Evolutionary conservation across 2,113 vertebrate genomes (phyloP).

Genomic region (Megaleporinus macrocephalus): DNA sequence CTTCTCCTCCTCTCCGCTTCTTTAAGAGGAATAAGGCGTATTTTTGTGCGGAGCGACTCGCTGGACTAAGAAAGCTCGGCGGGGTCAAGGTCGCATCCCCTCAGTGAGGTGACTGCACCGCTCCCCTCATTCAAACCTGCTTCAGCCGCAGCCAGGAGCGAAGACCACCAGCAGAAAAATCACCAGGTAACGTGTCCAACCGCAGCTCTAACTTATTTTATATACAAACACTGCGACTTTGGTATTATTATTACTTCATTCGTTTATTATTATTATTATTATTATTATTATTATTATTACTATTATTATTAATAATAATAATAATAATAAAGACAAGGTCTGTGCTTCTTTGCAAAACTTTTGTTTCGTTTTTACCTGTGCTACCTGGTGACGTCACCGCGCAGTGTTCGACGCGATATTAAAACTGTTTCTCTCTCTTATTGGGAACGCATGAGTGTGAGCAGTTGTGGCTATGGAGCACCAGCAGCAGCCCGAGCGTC

Average conservation of each 20-base stretch:
- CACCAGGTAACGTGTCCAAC: neutral
- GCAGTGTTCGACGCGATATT: neutral
- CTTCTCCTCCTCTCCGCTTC: slow-evolving; percentile 76
- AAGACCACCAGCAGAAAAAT: neutral
- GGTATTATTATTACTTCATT: slow-evolving; percentile 11
- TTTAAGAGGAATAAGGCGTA: slow-evolving; percentile 82
- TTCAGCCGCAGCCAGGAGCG: neutral
- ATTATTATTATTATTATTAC: slow-evolving; percentile 7
- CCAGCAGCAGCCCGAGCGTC: neutral
- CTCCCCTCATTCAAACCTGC: neutral
- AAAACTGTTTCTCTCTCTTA: neutral
- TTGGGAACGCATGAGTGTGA: neutral
- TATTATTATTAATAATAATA: neutral
- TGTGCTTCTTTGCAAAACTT: neutral
- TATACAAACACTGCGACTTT: neutral
- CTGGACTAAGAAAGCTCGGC: slow-evolving; percentile 72
- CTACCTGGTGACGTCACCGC: neutral
- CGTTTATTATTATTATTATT: neutral
- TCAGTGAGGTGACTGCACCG: slow-evolving; percentile 65
- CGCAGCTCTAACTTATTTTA: neutral
- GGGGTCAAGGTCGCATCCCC: slow-evolving; percentile 78
- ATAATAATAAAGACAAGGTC: neutral
- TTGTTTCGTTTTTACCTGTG: neutral
- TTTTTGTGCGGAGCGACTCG: slow-evolving; percentile 68
- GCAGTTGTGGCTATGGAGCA: no score